Evolutionary conservation across 2,113 vertebrate species (phyloP).

Genomic region (Apteryx mantelli): DNA sequence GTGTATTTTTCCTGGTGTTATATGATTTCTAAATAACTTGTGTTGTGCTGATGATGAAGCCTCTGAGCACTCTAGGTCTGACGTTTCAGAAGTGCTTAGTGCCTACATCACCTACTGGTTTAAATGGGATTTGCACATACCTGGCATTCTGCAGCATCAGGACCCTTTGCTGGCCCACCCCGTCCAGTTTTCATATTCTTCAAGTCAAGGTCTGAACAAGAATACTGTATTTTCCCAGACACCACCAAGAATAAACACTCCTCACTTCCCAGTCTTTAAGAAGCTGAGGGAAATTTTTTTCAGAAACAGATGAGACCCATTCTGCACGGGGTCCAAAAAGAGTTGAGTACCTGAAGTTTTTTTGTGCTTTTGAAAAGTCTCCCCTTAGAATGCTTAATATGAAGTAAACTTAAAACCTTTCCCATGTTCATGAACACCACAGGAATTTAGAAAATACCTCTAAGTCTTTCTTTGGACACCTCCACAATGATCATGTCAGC

Average conservation of each 20-base stretch:
- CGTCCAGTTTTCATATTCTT: background rate
- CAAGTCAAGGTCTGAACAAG: background rate
- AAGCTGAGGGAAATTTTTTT: background rate
- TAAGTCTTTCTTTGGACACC: background rate
- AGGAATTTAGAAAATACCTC: background rate
- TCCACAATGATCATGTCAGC: background rate
- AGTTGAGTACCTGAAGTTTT: background rate
- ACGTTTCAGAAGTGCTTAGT: background rate
- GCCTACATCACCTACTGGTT: background rate
- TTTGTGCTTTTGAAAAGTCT: background rate
- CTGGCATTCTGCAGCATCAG: no score
- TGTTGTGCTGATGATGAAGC: background rate
- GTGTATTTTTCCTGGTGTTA: background rate
- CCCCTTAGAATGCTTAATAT: background rate
- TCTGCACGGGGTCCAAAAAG: background rate
- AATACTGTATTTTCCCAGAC: background rate
- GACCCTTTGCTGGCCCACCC: background rate
- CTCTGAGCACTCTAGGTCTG: no score
- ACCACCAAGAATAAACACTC: background rate
- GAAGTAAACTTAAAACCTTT: background rate
- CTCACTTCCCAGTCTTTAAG: background rate
- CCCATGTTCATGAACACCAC: background rate
- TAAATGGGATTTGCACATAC: background rate
- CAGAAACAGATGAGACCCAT: background rate
- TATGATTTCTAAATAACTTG: background rate